A percentile compares a stretch with the other conserved stretches of the same genome.
phyloP scores from a whole-genome alignment of 2,888 invertebrate species.

The Dermolepida albohirtum region DNA sequence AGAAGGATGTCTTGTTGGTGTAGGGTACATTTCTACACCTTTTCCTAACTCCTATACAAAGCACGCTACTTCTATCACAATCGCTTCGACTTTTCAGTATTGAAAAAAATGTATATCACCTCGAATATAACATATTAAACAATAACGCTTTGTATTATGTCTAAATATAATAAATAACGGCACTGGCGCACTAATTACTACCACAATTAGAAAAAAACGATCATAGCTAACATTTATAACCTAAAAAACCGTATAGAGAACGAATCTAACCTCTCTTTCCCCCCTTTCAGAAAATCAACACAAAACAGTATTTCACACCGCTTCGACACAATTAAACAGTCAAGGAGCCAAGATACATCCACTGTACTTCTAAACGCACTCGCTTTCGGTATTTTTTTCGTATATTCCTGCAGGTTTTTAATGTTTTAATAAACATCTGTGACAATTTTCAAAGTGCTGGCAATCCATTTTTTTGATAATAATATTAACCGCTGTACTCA shows the following conservation, averaged over 20 bases:
- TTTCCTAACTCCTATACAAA: conserved; percentile 5
- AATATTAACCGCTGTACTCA: conserved; percentile 4
- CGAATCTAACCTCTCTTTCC: conserved; percentile 28
- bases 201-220: conserved; percentile 26
- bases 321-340: neutral
- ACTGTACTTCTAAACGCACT: conserved; percentile 31
- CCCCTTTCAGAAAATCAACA: conserved; percentile 47
- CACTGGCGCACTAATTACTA: conserved; percentile 40
- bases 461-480: conserved; percentile 6
- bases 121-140: conserved; percentile 51
- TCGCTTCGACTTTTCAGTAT: conserved; percentile 11
- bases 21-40: conserved; percentile 74
- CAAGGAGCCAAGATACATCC: neutral
- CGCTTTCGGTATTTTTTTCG: neutral
- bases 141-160: conserved; percentile 40
- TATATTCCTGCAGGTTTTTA: conserved; percentile 1
- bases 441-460: conserved; percentile 1
- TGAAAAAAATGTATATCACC: conserved; percentile 50
- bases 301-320: conserved; percentile 33
- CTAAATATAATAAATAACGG: conserved; percentile 1
- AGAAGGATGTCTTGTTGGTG: conserved; percentile 81
- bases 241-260: conserved; percentile 57
- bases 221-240: conserved; percentile 49
- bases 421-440: conserved; percentile 5
- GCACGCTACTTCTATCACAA: conserved; percentile 40